Evolutionary conservation across 2,888 invertebrate species (phyloP), one percentile per base, ranked within the genome.

Genomic region (Cynaeus angustus): DNA sequence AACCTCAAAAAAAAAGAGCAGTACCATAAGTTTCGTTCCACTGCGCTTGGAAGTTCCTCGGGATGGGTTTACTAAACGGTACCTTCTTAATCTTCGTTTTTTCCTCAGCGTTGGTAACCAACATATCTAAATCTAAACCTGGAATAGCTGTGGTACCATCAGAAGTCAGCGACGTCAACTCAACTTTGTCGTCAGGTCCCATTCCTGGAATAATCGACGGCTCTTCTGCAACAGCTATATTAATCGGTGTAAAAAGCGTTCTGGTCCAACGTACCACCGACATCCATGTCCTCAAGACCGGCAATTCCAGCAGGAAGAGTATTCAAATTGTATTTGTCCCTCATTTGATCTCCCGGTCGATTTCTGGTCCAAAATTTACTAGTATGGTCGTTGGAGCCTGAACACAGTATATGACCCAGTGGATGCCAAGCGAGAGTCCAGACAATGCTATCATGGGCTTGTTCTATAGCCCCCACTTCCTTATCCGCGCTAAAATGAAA

Each of bases 341-440:
- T 91, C 96, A 99, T 98, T 67, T 93, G 90, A 87, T 99, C 99
- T 13, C 99, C 99, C 0, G 99, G 99, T 52, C 99, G 90, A 86
- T 99, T 99, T 72, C 99, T 88, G 1, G 99, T 98, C 99, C 99
- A 99, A 87, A 99, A 99, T 86, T 99, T 99, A 16, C 93, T 95
- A 21, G 98, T 97, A 81, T 99, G 99, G 86, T 99, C 99, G 86
- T 99, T 99, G n/a, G 99, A 99, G 0, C 99, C 99, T 1, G 99
- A 98, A 81, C 98, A 98, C 30, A 99, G 88, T 79, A 99, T 99
- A 82, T 99, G 99, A 0, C 99, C 99, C 12, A 99, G 87, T 0
- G 99, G 99, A 88, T 99, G 99, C 99, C 99, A 99, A 28, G 98
- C 97, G 82, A 99, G 88, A 9, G 97, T 96, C 99, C 99, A 99